Evolutionary conservation across 2,113 vertebrate species (phyloP).

Genomic region (Saguinus imperator): DNA sequence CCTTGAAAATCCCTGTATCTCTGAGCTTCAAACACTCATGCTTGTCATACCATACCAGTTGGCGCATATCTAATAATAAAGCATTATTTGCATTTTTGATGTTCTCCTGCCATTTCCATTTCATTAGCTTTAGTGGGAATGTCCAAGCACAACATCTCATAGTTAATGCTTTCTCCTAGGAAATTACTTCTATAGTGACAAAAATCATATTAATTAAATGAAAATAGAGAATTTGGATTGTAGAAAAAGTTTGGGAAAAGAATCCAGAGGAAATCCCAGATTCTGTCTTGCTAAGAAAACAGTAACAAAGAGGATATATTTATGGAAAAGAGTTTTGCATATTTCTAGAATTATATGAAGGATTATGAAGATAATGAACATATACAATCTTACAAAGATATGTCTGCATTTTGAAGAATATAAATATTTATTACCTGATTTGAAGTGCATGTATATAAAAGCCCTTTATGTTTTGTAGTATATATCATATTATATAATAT

Average conservation of each 20-base stretch:
- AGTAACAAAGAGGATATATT: conserved; percentile 37
- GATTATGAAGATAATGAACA: neutral
- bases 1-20: neutral
- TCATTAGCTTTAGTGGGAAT: neutral
- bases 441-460: neutral
- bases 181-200: conserved; percentile 34
- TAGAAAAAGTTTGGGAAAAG: conserved; percentile 12
- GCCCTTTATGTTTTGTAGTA: neutral
- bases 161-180: neutral
- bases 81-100: neutral
- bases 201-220: conserved; percentile 36
- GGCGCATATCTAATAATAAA: neutral
- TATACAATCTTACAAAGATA: neutral
- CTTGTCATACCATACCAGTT: neutral
- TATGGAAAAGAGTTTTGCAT: conserved; percentile 12
- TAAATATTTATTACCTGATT: neutral
- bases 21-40: neutral
- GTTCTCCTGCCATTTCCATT: neutral
- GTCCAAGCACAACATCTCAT: neutral
- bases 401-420: neutral
- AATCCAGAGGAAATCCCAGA: conserved; percentile 31
- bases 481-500: neutral
- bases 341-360: conserved; percentile 39
- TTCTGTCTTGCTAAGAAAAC: conserved; percentile 45
- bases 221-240: conserved; percentile 16